Evolutionary conservation across 2,888 invertebrate genomes (phyloP).

Genomic region (Parnassius glacialis): DNA sequence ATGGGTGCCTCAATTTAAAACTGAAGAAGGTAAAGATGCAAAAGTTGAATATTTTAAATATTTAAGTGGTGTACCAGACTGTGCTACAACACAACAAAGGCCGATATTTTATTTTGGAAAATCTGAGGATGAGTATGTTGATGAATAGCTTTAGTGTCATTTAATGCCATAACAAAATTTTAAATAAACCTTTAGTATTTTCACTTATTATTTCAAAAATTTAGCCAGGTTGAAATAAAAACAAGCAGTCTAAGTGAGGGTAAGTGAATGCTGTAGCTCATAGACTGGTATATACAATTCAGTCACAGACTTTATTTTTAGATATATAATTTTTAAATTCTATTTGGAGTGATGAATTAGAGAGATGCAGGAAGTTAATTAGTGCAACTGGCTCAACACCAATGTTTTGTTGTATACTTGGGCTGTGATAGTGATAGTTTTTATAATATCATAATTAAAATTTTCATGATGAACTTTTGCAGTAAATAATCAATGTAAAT

Average conservation of each 20-base stretch:
- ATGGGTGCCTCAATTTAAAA: slow-evolving; percentile 84
- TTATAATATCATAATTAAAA: not conserved
- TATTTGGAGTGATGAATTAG: no score
- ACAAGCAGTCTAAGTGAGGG: no score
- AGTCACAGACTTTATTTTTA: no score
- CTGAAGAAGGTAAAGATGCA: slow-evolving; percentile 80
- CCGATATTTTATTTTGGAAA: slow-evolving; percentile 83
- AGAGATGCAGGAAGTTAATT: no score
- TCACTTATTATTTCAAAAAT: no score
- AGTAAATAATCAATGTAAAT: not conserved
- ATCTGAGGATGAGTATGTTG: slow-evolving; percentile 80
- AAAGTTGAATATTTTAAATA: slow-evolving; percentile 80
- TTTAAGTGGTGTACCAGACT: slow-evolving; percentile 84
- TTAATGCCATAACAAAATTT: not conserved
- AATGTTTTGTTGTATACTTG: no score
- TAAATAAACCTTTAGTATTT: not conserved
- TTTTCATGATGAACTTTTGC: not conserved
- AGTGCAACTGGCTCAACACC: no score
- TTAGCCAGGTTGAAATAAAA: no score
- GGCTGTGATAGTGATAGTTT: no score
- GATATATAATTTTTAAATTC: no score
- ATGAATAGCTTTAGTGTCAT: slow-evolving; percentile 2
- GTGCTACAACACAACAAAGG: slow-evolving; percentile 85
- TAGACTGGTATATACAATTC: no score
- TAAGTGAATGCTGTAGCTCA: no score